Conservation (phyloP, 2,888 invertebrate genomes). For the Amphipyra berbera region DNA sequence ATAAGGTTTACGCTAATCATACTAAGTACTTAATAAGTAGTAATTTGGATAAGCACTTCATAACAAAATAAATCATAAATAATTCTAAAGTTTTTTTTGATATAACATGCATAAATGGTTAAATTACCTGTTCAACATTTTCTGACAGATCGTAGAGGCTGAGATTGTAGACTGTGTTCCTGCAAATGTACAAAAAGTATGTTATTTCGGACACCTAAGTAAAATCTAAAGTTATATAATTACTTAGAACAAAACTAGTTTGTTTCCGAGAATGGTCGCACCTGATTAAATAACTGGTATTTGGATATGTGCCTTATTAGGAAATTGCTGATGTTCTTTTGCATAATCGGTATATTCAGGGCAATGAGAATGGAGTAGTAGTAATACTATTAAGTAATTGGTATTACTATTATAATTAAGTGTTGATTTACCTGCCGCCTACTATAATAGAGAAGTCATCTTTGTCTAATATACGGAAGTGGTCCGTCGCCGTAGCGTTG, state of each 20-base stretch:
- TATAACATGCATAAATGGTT: too few species aligned
- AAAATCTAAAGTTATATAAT: too few species aligned
- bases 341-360: slow-evolving; percentile 21
- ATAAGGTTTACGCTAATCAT: too few species aligned
- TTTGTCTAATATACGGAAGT: slow-evolving; percentile 96
- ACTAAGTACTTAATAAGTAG: too few species aligned
- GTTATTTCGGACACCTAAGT: not conserved
- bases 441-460: slow-evolving; percentile 96
- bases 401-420: slow-evolving; percentile 16
- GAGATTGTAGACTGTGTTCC: slow-evolving; percentile 97
- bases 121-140: slow-evolving; percentile 92
- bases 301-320: slow-evolving; percentile 30
- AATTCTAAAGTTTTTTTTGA: too few species aligned
- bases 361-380: slow-evolving; percentile 19
- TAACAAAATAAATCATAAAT: too few species aligned
- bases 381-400: too few species aligned
- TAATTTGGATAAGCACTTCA: too few species aligned
- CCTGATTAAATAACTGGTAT: slow-evolving; percentile 37
- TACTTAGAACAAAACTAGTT: slow-evolving; percentile 16
- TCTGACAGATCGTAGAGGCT: slow-evolving; percentile 95
- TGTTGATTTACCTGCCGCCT: slow-evolving; percentile 94
- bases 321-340: slow-evolving; percentile 30
- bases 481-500: slow-evolving; percentile 94
- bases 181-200: slow-evolving; percentile 81
- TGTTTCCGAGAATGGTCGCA: slow-evolving; percentile 28